phyloP scores from a whole-genome alignment of 1,140 invertebrate genomes.

The Trichogramma pretiosum region DNA sequence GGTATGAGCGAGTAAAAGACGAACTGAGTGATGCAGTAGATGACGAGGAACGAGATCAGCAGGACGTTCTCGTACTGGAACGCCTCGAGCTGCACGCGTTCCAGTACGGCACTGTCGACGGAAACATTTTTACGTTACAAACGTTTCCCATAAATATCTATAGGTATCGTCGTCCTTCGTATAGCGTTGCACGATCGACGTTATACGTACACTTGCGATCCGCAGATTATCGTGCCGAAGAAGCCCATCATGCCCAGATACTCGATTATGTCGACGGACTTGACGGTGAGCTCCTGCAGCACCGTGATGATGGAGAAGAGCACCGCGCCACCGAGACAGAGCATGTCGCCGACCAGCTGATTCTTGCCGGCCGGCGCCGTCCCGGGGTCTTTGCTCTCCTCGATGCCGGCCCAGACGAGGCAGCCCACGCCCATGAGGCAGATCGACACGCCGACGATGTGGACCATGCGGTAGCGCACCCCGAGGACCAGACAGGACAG shows the following conservation, averaged over 20 bases:
- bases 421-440: slow-evolving; percentile 76
- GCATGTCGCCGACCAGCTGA: slow-evolving; percentile 72
- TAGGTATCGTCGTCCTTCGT: no score
- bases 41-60: slow-evolving; percentile 49
- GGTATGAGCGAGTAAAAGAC: slow-evolving; percentile 70
- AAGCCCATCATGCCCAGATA: slow-evolving; percentile 80
- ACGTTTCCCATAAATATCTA: no score
- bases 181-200: no score
- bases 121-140: no score
- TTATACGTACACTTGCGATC: slow-evolving; percentile 68
- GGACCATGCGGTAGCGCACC: slow-evolving; percentile 62
- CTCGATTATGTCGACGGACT: slow-evolving; percentile 69
- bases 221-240: slow-evolving; percentile 71
- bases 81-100: slow-evolving; percentile 42
- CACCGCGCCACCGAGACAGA: slow-evolving; percentile 71
- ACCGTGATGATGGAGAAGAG: slow-evolving; percentile 77
- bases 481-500: slow-evolving; percentile 63
- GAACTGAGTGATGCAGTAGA: slow-evolving; percentile 59
- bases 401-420: slow-evolving; percentile 74
- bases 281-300: slow-evolving; percentile 74
- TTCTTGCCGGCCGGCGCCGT: slow-evolving; percentile 63
- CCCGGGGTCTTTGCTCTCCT: slow-evolving; percentile 51
- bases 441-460: slow-evolving; percentile 71
- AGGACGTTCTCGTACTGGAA: slow-evolving; percentile 51
- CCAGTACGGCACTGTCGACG: slow-evolving; percentile 40